Conservation (phyloP, 2,888 invertebrate genomes). For the Cremastinae sp. region DNA sequence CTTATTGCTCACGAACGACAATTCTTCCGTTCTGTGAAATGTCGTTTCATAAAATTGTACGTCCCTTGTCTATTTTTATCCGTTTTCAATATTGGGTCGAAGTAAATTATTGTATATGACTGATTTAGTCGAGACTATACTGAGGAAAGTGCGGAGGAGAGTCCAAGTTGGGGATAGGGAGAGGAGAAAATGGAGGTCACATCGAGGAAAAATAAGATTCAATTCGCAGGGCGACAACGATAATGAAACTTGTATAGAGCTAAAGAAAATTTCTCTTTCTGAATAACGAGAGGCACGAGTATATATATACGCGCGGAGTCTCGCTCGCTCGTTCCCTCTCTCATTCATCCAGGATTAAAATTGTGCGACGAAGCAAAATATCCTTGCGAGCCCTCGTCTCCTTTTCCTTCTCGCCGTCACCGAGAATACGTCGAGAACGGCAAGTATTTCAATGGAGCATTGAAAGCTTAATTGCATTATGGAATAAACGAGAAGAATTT, state of each 20-base stretch:
- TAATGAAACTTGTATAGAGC: neutral
- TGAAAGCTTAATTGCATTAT: constrained; percentile 38
- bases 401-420: neutral
- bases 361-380: too few relatives aligned
- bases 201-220: neutral
- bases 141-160: constrained; percentile 31
- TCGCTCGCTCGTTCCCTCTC: constrained; percentile 2
- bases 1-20: too few relatives aligned
- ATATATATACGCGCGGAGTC: too few relatives aligned
- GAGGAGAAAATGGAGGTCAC: neutral
- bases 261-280: constrained; percentile 34
- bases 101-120: too few relatives aligned
- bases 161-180: constrained; percentile 50
- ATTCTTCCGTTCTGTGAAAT: too few relatives aligned
- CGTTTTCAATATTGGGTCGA: too few relatives aligned
- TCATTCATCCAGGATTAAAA: neutral
- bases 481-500: constrained; percentile 23
- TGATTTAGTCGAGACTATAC: constrained; percentile 4
- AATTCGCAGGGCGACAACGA: constrained; percentile 13
- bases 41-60: too few relatives aligned
- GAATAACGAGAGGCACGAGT: constrained; percentile 24
- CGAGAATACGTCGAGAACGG: neutral
- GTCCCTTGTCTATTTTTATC: too few relatives aligned
- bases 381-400: constrained; percentile 1
- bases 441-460: constrained; percentile 25